phyloP scores from a whole-genome alignment of 2,797 vertebrate genomes.

The Setipinna tenuifilis region DNA sequence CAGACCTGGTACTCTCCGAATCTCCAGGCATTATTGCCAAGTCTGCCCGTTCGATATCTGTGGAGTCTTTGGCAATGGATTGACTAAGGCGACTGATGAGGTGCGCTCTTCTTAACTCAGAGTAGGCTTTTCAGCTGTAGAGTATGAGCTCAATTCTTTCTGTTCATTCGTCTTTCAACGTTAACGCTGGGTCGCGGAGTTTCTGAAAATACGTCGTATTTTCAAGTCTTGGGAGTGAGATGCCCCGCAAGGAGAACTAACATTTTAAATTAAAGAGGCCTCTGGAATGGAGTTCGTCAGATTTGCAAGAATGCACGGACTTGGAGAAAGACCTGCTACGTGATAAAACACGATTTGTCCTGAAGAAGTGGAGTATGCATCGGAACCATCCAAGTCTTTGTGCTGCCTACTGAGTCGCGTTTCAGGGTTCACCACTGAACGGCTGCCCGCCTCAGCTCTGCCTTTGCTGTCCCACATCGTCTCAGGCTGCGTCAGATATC shows the following conservation, averaged over 20 bases:
- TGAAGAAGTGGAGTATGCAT: conserved; percentile 66
- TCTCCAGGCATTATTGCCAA: conserved; percentile 37
- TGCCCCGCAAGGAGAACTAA: conserved; percentile 40
- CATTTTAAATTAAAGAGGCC: conserved; percentile 42
- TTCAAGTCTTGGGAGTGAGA: background rate
- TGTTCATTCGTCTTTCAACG: conserved; percentile 55
- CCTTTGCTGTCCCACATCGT: conserved; percentile 17
- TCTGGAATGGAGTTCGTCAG: conserved; percentile 69
- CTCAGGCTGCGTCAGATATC: conserved; percentile 52
- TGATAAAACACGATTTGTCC: conserved; percentile 55
- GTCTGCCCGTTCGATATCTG: conserved; percentile 39
- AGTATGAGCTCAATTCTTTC: conserved; percentile 67
- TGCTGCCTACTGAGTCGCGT: conserved; percentile 63
- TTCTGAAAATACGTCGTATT: conserved; percentile 38
- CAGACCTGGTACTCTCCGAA: conserved; percentile 57
- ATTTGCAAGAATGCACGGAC: conserved; percentile 58
- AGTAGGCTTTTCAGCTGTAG: conserved; percentile 50
- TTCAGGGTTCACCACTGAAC: conserved; percentile 66
- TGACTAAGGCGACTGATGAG: conserved; percentile 36
- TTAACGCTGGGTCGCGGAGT: conserved; percentile 50
- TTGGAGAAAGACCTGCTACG: conserved; percentile 58
- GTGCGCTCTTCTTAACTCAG: background rate
- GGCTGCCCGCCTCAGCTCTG: conserved; percentile 45
- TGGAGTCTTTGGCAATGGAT: conserved; percentile 47
- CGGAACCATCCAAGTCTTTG: conserved; percentile 67